Base-by-base conservation (phyloP, 2,888 invertebrate species). In the Idaea straminata region DNA sequence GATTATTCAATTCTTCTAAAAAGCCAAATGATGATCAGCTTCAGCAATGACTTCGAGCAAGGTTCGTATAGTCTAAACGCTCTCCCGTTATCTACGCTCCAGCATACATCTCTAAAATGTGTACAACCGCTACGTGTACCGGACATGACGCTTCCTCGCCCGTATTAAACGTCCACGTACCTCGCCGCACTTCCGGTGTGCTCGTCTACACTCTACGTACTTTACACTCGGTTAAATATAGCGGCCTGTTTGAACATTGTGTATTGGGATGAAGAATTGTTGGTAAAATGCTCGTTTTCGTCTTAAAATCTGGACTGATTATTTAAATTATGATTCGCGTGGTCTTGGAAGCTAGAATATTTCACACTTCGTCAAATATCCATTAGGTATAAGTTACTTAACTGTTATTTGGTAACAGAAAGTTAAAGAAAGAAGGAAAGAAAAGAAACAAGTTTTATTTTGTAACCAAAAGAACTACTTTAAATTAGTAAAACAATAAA, bases 121-220 rank as follows among this genome's bases (percentile, higher is more conserved):
- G 47, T 47, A 47, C 7, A 47, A 47, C 47, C 47, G 47, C 47
- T 47, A 47, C 47, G 10, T 47, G 69, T 66, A 74, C 79, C 80
- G 82, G 82, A 80, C 79, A 76, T 75, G 72, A 67, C 75, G 77
- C 72, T 80, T 81, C 81, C 82, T 79, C 78, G 69, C 79, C 78
- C 78, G 77, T 74, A 77, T 77, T 75, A 69, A 75, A 76, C 80
- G 78, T 76, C 79, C 79, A 79, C 79, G 78, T 74, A 77, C 79
- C 79, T 77, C 72, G 70, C 25, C 74, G 70, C 76, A 76, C 76
- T 80, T 82, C 83, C 82, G 76, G 79, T 66, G 65, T 63, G n/a
- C 64, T 59, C 67, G 62, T 61, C 61, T 64, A 62, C 10, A 16
- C 16, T 25, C 25, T 58, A 58, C n/a, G n/a, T 25, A 59, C 59